phyloP scores from a whole-genome alignment of 1,140 invertebrate genomes.

The Lutraria rhynchaena region DNA sequence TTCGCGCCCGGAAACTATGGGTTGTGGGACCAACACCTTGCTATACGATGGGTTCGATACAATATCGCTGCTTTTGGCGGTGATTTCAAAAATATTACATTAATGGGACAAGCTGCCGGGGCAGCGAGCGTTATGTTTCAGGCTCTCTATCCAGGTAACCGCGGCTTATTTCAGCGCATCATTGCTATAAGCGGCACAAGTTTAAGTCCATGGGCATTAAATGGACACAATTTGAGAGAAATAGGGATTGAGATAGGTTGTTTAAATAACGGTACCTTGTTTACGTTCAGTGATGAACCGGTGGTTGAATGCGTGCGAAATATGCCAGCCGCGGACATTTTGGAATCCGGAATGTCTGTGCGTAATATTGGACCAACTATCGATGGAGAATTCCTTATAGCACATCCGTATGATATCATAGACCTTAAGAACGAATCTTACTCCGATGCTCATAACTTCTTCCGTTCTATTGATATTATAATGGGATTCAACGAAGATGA shows the following conservation, averaged over 20 bases:
- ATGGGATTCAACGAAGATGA: constrained; percentile 15
- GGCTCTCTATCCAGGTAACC: constrained; percentile 49
- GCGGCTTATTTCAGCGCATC: constrained; percentile 40
- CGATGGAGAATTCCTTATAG: constrained; percentile 39
- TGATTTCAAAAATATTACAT: constrained; percentile 37
- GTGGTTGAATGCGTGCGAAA: constrained; percentile 36
- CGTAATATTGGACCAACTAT: constrained; percentile 21
- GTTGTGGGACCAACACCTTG: constrained; percentile 55
- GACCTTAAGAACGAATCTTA: not conserved
- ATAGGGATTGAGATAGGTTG: constrained; percentile 20
- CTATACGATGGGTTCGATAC: constrained; percentile 45
- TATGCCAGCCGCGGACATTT: constrained; percentile 12
- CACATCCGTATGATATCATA: constrained; percentile 26
- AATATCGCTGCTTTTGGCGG: constrained; percentile 53
- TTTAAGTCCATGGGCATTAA: constrained; percentile 45
- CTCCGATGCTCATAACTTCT: constrained; percentile 32
- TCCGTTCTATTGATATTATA: constrained; percentile 40
- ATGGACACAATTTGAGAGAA: constrained; percentile 31
- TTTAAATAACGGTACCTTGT: not conserved
- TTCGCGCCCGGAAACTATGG: constrained; percentile 45
- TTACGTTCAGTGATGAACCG: constrained; percentile 33
- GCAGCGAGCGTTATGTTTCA: constrained; percentile 50
- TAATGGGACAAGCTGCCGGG: constrained; percentile 46
- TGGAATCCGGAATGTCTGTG: not conserved
- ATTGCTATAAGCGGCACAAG: constrained; percentile 39